Percentiles rank a stretch among this genome's conserved stretches.
phyloP scores from a whole-genome alignment of 2,888 invertebrate species.

The Heteromurus nitidus region DNA sequence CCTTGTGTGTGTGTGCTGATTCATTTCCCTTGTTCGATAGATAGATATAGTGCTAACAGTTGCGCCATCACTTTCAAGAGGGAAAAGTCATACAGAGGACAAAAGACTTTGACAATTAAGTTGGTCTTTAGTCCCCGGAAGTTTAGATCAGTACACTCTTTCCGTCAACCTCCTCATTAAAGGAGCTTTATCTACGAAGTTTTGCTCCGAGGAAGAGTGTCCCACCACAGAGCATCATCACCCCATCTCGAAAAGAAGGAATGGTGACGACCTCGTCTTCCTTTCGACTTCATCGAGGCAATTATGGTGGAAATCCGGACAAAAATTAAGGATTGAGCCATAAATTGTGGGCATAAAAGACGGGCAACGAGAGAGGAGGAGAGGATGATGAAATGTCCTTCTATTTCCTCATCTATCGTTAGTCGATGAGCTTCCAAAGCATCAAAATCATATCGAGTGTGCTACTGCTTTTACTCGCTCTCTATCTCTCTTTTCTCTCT shows the following conservation, averaged over 20 bases:
- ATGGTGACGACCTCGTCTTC: no score
- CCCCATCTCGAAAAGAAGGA: no score
- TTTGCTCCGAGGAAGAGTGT: conserved; percentile 34
- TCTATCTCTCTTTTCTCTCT: background rate
- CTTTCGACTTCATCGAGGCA: conserved; percentile 43
- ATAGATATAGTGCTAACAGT: no score
- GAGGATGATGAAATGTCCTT: conserved; percentile 43
- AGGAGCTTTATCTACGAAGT: conserved; percentile 45
- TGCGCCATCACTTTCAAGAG: no score
- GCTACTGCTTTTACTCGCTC: no score
- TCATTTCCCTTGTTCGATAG: no score
- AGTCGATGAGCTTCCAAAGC: conserved; percentile 50
- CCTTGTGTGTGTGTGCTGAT: no score
- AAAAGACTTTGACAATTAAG: conserved; percentile 56
- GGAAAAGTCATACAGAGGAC: background rate
- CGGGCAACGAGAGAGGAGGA: conserved; percentile 20
- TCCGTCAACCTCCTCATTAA: conserved; percentile 42
- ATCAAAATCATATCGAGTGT: conserved; percentile 43
- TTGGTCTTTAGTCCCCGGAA: conserved; percentile 50
- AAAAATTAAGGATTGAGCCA: conserved; percentile 64
- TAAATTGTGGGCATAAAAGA: conserved; percentile 55
- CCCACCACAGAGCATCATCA: conserved; percentile 28
- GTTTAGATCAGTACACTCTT: conserved; percentile 49
- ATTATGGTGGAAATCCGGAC: conserved; percentile 61
- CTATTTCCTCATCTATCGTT: conserved; percentile 29